Evolutionary conservation across 2,113 vertebrate genomes (phyloP).

Genomic region (Australoheros scitulus): DNA sequence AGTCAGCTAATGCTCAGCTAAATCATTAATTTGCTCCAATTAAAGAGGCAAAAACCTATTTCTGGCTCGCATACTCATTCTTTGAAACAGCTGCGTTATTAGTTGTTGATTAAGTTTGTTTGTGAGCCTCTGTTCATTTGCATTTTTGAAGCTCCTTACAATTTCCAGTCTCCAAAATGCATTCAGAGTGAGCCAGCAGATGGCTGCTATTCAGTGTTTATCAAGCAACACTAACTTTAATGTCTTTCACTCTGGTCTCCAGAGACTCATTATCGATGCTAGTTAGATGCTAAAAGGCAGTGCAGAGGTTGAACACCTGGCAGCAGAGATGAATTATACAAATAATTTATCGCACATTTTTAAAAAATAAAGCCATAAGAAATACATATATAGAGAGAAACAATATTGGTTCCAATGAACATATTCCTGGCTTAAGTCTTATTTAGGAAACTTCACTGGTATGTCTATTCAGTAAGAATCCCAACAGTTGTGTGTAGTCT

Average conservation of each 20-base stretch:
- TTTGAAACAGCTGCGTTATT: constrained; percentile 75
- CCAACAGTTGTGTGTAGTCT: constrained; percentile 3
- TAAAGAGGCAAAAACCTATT: constrained; percentile 70
- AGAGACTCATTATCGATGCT: constrained; percentile 60
- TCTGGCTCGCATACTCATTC: constrained; percentile 47
- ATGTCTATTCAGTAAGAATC: neutral
- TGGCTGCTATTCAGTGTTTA: constrained; percentile 73
- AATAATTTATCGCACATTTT: neutral
- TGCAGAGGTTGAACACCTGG: constrained; percentile 62
- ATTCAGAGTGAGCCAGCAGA: constrained; percentile 58
- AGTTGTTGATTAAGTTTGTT: constrained; percentile 77
- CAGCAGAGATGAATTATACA: constrained; percentile 14
- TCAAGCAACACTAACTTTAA: constrained; percentile 73
- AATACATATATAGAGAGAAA: neutral
- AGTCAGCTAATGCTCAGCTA: constrained; percentile 73
- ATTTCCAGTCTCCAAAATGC: constrained; percentile 46
- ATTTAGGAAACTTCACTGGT: neutral
- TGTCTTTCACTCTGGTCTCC: constrained; percentile 52
- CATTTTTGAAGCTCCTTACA: constrained; percentile 66
- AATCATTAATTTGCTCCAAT: constrained; percentile 78
- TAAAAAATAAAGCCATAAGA: neutral
- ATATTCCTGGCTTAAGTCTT: constrained; percentile 11
- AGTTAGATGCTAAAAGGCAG: constrained; percentile 42
- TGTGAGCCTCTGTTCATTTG: constrained; percentile 69
- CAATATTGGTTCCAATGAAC: neutral